Conservation (phyloP, 2,113 vertebrate species). For the Malaclemys terrapin region DNA sequence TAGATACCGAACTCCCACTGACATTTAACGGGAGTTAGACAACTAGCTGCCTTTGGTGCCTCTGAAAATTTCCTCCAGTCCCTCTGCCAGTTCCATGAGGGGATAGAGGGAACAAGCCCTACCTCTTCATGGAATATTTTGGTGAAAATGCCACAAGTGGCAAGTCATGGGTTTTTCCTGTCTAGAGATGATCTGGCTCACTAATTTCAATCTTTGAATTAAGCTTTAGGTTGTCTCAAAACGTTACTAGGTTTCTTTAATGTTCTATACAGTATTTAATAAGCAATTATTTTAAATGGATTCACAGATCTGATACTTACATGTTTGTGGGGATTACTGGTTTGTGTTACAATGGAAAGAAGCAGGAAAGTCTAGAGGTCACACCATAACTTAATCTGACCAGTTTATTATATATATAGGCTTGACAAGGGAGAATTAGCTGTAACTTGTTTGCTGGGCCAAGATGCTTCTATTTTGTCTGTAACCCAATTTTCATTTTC, state of each 20-base stretch:
- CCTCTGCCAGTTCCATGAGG: background rate
- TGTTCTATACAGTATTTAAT: background rate
- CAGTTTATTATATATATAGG: background rate
- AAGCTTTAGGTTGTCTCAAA: background rate
- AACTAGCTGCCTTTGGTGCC: background rate
- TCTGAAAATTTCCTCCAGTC: background rate
- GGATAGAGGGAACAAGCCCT: background rate
- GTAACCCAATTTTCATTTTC: background rate
- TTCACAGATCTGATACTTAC: background rate
- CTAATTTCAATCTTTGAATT: background rate
- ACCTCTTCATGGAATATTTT: background rate
- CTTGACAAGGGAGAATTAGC: background rate
- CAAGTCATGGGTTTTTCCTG: background rate
- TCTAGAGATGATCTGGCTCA: background rate
- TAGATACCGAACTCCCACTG: background rate
- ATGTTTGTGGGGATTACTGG: background rate
- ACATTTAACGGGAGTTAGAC: background rate
- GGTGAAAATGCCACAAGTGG: background rate
- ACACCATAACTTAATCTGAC: background rate
- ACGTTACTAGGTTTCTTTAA: background rate
- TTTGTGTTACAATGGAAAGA: background rate
- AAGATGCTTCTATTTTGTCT: fast-evolving
- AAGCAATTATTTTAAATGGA: background rate
- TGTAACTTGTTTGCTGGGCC: fast-evolving
- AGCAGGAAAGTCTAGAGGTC: background rate